Evolutionary conservation across 2,888 invertebrate genomes (phyloP).

Genomic region (Scaptomyza reducta): DNA sequence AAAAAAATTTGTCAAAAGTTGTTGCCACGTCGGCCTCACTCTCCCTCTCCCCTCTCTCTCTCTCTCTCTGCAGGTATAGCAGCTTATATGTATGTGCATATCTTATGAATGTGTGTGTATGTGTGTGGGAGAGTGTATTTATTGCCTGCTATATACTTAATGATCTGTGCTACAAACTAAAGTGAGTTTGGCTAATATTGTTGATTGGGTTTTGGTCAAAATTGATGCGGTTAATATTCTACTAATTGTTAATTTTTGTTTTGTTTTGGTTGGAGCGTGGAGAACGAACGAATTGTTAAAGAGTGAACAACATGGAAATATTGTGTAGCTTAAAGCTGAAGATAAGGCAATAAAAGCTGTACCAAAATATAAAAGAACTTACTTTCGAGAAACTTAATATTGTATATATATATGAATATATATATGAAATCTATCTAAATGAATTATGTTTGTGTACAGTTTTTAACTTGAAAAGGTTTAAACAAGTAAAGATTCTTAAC

Average conservation of each 20-base stretch:
- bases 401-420: no score
- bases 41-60: background rate
- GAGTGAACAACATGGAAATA: background rate
- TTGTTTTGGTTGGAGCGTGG: slow-evolving; percentile 6
- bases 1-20: slow-evolving; percentile 79
- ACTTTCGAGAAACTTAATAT: no score
- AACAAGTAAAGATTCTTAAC: background rate
- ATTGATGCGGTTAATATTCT: slow-evolving; percentile 58
- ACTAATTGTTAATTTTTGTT: slow-evolving; percentile 54
- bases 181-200: slow-evolving; percentile 16
- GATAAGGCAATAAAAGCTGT: no score
- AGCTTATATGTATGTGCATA: slow-evolving; percentile 4
- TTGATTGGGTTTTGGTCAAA: slow-evolving; percentile 14
- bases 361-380: no score
- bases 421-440: no score
- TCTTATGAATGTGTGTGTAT: slow-evolving; percentile 8
- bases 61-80: background rate
- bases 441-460: no score
- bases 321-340: slow-evolving; percentile 4
- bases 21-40: slow-evolving; percentile 38
- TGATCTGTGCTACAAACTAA: slow-evolving; percentile 50
- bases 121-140: slow-evolving; percentile 21
- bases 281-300: background rate
- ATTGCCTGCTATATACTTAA: slow-evolving; percentile 60
- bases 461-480: background rate